Percentiles rank a stretch among this genome's conserved stretches.
Evolutionary conservation across 1,140 invertebrate genomes (phyloP).

Genomic region (Halyomorpha halys): DNA sequence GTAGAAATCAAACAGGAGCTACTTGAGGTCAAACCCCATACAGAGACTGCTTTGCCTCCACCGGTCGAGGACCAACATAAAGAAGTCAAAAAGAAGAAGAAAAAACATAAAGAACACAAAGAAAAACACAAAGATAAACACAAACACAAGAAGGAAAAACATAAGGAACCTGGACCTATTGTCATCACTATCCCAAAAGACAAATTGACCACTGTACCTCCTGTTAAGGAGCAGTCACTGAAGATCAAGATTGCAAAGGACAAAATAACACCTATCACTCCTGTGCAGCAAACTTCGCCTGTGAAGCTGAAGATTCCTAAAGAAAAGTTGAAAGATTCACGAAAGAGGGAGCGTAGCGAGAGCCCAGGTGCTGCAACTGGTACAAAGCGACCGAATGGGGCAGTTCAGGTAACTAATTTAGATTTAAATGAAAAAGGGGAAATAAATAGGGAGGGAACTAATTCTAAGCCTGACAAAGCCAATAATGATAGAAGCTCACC

Average conservation of each 20-base stretch:
- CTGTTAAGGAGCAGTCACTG: constrained; percentile 13
- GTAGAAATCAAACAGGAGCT: not conserved
- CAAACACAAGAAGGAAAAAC: constrained; percentile 27
- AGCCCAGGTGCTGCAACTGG: constrained; percentile 12
- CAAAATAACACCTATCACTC: constrained; percentile 19
- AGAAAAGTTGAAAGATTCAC: constrained; percentile 26
- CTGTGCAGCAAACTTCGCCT: not conserved
- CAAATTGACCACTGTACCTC: constrained; percentile 19
- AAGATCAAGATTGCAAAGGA: constrained; percentile 27
- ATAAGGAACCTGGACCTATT: constrained; percentile 25
- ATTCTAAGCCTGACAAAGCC: not conserved
- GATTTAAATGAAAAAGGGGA: not conserved
- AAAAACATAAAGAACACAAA: constrained; percentile 26
- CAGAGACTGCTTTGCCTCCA: not conserved
- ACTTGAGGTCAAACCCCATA: not conserved
- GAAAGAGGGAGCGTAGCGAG: constrained; percentile 26
- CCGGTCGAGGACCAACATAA: not conserved
- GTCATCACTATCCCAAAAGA: constrained; percentile 27
- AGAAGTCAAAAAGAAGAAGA: constrained; percentile 23
- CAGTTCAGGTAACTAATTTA: constrained; percentile 23
- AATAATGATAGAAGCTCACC: not conserved
- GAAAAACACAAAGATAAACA: constrained; percentile 27
- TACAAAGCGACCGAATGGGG: constrained; percentile 24
- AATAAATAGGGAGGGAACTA: not conserved
- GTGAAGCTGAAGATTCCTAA: constrained; percentile 27